Conservation (phyloP, 2,888 invertebrate species). For the Caenorhabditis plicata region DNA sequence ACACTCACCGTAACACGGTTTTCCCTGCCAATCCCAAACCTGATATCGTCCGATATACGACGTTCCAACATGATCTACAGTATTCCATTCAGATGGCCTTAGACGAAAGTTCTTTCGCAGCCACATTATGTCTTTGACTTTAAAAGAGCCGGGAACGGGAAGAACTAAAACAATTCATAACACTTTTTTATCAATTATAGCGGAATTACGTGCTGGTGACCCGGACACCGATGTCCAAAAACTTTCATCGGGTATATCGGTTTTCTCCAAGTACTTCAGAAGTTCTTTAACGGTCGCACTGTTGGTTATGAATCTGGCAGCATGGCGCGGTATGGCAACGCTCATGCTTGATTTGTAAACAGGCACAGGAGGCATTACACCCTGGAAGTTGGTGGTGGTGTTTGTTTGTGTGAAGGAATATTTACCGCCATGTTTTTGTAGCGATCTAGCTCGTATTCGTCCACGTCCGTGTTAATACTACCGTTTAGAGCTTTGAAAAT, state of each 20-base stretch:
- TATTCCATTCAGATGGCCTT: conserved; percentile 2
- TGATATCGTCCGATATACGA: conserved; percentile 25
- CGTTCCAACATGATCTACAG: conserved; percentile 10
- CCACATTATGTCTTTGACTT: conserved; percentile 15
- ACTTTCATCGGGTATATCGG: conserved; percentile 34
- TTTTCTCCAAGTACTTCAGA: conserved; percentile 14
- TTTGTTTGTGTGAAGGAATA: background rate
- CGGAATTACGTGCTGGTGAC: background rate
- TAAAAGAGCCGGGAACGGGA: conserved; percentile 17
- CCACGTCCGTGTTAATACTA: conserved; percentile 21
- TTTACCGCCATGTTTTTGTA: conserved; percentile 41
- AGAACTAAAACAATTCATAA: conserved; percentile 10
- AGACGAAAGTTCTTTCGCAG: conserved; percentile 9
- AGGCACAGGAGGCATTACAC: conserved; percentile 29
- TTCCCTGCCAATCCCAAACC: conserved; percentile 16
- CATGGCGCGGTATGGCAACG: conserved; percentile 21
- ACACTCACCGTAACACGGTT: conserved; percentile 2
- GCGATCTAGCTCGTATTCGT: conserved; percentile 8
- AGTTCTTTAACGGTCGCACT: conserved; percentile 8
- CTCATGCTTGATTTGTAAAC: conserved; percentile 35
- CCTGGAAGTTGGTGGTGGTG: too few species aligned
- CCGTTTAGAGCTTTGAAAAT: conserved; percentile 16
- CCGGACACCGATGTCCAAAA: conserved; percentile 37
- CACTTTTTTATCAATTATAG: background rate
- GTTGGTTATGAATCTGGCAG: conserved; percentile 23